Evolutionary conservation across 2,888 invertebrate genomes (phyloP), one percentile per base, ranked within the genome.

Genomic region (Drosophila recens): DNA sequence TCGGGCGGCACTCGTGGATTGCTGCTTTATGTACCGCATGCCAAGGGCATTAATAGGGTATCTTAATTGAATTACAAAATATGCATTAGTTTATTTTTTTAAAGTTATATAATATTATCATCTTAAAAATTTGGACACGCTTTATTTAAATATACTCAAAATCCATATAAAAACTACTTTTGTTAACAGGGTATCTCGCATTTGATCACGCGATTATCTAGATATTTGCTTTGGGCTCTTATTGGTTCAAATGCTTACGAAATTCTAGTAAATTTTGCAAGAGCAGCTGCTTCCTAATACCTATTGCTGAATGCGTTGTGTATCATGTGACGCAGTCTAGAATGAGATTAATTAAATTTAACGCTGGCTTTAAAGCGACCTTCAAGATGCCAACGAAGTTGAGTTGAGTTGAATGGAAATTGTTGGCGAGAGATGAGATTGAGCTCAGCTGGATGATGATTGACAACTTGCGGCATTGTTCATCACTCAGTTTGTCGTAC

Each of bases 321-420:
- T 63, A 64, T 67, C 73, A 69, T 75, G 63, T 80, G 84, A 75
- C 59, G 66, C 46, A 54, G 46, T 61, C 66, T 56, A 45, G 30
- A 40, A 40, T 23, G 53, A 64, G 53, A 82, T 77, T 87, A 74
- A 82, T 82, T 84, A 71, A 84, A 76, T 74, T 67, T 76, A 13
- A 36, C 23, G 46, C 59, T 53, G 79, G 79, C 84, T 87, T 87
- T 71, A 79, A 86, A 40, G 61, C 67, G 66, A 57, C 72, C 78
- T 78, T 80, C 68, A 48, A 64, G 27, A 15, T 49, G 69, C 46
- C 51, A 52, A 48, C 51, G 46, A 54, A 58, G 9, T 43, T 17
- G 46, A n/a, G n/a, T n/a, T n/a, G n/a, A 43, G 43, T 61, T 61
- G 43, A 45, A 43, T 43, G 15, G 23, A 20, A 38, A 58, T 17